Conservation (phyloP, 2,113 vertebrate species). For the Dasyprocta punctata region DNA sequence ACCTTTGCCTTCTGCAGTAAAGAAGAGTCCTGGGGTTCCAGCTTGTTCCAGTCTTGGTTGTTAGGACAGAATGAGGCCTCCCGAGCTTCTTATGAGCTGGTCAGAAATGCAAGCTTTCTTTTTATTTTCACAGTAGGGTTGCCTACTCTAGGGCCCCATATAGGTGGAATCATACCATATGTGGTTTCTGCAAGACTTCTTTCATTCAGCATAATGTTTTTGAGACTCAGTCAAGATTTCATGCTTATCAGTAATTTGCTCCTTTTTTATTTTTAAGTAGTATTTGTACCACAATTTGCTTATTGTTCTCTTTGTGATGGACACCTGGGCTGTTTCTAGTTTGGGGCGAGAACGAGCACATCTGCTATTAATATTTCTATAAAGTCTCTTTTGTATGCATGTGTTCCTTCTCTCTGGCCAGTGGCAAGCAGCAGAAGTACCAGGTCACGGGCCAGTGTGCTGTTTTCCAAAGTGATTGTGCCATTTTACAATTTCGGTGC, state of each 20-base stretch:
- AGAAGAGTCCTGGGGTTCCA: not conserved
- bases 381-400: not conserved
- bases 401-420: not conserved
- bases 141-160: not conserved
- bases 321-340: not conserved
- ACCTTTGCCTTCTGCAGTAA: not conserved
- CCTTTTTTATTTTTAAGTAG: conserved; percentile 15
- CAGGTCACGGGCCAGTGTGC: not conserved
- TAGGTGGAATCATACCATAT: not conserved
- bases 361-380: not conserved
- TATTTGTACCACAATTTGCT: not conserved
- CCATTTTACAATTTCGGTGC: not conserved
- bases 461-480: not conserved
- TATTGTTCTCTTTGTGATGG: not conserved
- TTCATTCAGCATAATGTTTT: not conserved
- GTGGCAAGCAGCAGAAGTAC: not conserved
- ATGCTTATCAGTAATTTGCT: not conserved
- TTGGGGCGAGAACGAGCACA: not conserved
- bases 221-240: not conserved
- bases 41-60: not conserved
- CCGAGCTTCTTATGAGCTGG: not conserved
- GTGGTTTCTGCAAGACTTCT: not conserved
- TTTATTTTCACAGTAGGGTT: not conserved
- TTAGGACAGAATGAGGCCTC: not conserved
- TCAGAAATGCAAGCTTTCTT: not conserved